These are phyloP conservation scores for Chironomus riparius DNA, from an alignment of 2,888 invertebrate species.

Conservation along the genomic window DNA sequence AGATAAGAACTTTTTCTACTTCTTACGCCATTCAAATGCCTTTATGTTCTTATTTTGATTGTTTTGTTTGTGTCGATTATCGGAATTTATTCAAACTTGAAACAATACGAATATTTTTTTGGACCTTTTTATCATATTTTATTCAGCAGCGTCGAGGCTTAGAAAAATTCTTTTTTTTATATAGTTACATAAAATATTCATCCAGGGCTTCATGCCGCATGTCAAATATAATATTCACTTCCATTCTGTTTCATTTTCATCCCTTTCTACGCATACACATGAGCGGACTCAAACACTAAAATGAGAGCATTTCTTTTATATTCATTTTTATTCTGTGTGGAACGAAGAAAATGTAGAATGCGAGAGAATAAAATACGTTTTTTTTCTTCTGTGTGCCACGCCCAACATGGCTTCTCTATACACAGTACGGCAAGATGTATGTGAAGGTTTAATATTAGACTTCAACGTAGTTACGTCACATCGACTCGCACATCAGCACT, in stretches of 20 bases:
- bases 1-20: not conserved
- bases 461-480: not conserved
- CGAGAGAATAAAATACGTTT: not conserved
- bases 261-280: slow-evolving; percentile 1
- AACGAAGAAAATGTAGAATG: not conserved
- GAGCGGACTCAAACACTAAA: not conserved
- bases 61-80: not conserved
- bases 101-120: not conserved
- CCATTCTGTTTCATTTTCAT: not conserved
- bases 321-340: too few species aligned
- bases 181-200: not conserved
- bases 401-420: slow-evolving; percentile 17
- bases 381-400: slow-evolving; percentile 7
- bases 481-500: too few species aligned
- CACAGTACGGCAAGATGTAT: not conserved
- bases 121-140: slow-evolving; percentile 17
- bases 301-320: not conserved
- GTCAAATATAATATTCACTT: not conserved
- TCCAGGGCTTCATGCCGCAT: not conserved
- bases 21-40: too few species aligned
- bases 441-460: slow-evolving; percentile 8
- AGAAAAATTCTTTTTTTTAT: not conserved
- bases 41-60: not conserved
- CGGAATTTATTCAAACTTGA: not conserved
- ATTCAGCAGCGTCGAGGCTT: not conserved